Percentiles rank a stretch among this genome's conserved stretches.
Evolutionary conservation across 2,113 vertebrate genomes (phyloP).

Genomic region (Puffinus mauretanicus): DNA sequence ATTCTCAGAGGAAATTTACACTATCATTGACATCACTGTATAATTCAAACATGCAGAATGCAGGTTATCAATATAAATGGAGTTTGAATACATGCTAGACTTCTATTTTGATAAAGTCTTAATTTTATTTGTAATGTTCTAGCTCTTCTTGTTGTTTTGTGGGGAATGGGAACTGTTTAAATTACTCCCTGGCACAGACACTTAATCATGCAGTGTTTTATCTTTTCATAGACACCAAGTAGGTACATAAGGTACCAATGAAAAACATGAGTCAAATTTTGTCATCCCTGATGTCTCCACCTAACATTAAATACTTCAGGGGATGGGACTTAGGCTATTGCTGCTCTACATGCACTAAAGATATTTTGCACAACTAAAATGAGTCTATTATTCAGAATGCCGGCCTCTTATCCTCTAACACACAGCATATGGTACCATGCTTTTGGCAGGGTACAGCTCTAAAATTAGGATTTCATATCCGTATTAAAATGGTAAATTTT

Average conservation of each 20-base stretch:
- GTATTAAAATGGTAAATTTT: slow-evolving; percentile 37
- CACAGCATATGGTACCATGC: slow-evolving; percentile 63
- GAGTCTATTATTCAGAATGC: slow-evolving; percentile 38
- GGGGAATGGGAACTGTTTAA: not conserved
- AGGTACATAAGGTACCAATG: not conserved
- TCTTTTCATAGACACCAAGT: not conserved
- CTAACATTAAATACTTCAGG: not conserved
- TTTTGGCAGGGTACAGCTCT: slow-evolving; percentile 56
- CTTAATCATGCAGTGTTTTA: not conserved
- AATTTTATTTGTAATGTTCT: not conserved
- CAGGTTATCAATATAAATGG: not conserved
- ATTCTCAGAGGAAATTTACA: not conserved
- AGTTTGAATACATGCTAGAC: not conserved
- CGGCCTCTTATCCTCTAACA: slow-evolving; percentile 53
- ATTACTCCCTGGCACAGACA: not conserved
- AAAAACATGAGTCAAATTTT: not conserved
- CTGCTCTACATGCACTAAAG: not conserved
- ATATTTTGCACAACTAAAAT: slow-evolving; percentile 33
- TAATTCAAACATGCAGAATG: not conserved
- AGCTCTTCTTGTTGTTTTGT: not conserved
- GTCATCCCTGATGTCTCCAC: not conserved
- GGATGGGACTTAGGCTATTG: not conserved
- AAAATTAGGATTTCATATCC: slow-evolving; percentile 69
- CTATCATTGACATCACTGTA: not conserved
- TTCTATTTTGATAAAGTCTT: not conserved